Evolutionary conservation across 1,140 invertebrate genomes (phyloP), one percentile per base, ranked within the genome.

Genomic region (Heterodera schachtii): DNA sequence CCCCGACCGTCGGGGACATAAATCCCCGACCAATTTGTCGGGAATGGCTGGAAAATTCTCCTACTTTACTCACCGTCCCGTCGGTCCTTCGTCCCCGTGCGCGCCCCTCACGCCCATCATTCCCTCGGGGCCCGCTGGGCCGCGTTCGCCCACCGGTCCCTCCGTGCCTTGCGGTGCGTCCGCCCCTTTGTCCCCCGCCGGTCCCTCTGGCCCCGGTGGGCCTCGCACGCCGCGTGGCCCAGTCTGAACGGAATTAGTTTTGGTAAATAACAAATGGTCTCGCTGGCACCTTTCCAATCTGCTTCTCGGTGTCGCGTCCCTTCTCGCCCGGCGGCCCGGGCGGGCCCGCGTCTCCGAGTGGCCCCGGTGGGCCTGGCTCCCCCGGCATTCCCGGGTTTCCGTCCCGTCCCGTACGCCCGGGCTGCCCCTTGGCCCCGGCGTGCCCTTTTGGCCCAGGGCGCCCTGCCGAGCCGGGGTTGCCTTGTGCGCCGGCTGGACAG

Each of bases 381-480:
- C 84, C 81, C 66, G 77, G 82, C 80, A 49, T 66, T 81, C 87
- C 89, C 21, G 87, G 82, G 3, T 87, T 77, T 67, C 88, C 87
- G 66, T 90, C 85, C 21, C 85, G 79, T 81, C 89, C 88, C 19
- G 81, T 73, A 19, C 80, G 66, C 43, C 89, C 87, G 19, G 85
- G 69, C 41, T 84, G 86, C 57, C 87, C 89, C 60, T 86, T 84
- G 49, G 87, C 76, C 67, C 87, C 87, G 21, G 82, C 60, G 74
- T 90, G 84, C 71, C 87, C 87, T 69, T 87, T 81, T 44, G 83
- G 78, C 77, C 87, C 87, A 74, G 88, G 83, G 5, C 89, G 81
- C 70, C 87, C 87, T 41, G 87, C 83, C 49, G 89, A 81, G 44
- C 87, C 87, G 49, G 87, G 82, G 57, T 77, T 66, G 52, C 87